A percentile compares a stretch with the other conserved stretches of the same genome.
phyloP scores from a whole-genome alignment of 2,797 vertebrate species.

The Anniella stebbinsi region DNA sequence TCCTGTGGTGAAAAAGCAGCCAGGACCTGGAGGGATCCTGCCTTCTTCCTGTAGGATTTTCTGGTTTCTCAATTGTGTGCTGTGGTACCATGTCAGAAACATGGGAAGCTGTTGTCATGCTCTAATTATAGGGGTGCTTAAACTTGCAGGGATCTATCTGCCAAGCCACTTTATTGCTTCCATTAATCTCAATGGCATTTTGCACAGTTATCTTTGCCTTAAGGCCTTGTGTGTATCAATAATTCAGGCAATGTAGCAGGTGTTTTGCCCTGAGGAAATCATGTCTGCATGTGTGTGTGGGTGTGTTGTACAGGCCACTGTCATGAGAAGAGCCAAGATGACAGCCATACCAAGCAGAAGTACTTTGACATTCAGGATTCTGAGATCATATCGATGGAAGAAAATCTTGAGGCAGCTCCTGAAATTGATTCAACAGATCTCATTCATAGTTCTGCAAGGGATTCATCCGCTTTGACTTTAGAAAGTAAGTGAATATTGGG shows the following conservation, averaged over 20 bases:
- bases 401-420: conserved; percentile 53
- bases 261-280: neutral
- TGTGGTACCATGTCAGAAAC: neutral
- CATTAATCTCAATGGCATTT: neutral
- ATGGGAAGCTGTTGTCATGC: neutral
- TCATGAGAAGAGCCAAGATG: conserved; percentile 73
- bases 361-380: conserved; percentile 75
- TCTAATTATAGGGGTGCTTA: neutral
- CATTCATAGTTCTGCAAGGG: conserved; percentile 66
- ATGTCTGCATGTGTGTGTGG: conserved; percentile 49
- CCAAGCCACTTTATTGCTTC: neutral
- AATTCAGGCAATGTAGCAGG: conserved; percentile 30
- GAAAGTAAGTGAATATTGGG: conserved; percentile 80
- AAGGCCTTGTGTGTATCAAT: neutral
- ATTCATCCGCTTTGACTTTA: conserved; percentile 75
- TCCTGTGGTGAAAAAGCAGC: neutral
- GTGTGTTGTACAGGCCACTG: conserved; percentile 79
- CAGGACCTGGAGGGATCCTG: neutral
- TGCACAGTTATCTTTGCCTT: neutral
- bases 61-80: neutral
- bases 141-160: neutral
- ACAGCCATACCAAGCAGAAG: conserved; percentile 76
- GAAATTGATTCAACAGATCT: conserved; percentile 66
- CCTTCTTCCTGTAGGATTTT: neutral
- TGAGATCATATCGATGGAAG: conserved; percentile 65